These are phyloP conservation scores for Zoanthus gigantus DNA, from an alignment of 92 coral and sea anemone species.

Conservation along the genomic window DNA sequence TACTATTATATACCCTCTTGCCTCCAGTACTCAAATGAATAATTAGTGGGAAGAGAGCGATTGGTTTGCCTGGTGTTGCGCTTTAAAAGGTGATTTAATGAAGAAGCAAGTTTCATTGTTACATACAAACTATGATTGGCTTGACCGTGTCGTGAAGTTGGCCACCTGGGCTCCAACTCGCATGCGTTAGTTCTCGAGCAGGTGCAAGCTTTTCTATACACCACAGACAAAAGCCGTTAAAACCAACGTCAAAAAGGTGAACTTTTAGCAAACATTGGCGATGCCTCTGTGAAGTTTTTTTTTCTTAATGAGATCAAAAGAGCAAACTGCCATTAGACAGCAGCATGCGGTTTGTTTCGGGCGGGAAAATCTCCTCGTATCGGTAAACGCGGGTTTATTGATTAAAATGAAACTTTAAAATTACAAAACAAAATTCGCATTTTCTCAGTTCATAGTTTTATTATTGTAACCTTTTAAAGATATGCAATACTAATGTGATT, in stretches of 20 bases:
- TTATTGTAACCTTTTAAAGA: constrained; percentile 27
- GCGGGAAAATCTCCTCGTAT: neutral
- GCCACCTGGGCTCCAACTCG: constrained; percentile 81
- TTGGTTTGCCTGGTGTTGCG: constrained; percentile 67
- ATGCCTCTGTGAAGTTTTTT: constrained; percentile 68
- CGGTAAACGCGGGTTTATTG: neutral
- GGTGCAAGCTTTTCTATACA: constrained; percentile 83
- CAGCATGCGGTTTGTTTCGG: constrained; percentile 31
- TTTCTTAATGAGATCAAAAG: constrained; percentile 71
- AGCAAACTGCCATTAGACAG: constrained; percentile 62
- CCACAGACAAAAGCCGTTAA: constrained; percentile 81
- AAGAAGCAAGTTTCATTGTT: constrained; percentile 80
- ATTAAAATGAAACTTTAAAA: constrained; percentile 42
- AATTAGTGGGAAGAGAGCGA: constrained; percentile 48
- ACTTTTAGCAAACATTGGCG: constrained; percentile 68
- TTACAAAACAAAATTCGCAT: constrained; percentile 35
- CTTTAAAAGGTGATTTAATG: constrained; percentile 79
- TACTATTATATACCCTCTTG: constrained; percentile 88
- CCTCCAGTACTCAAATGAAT: constrained; percentile 67
- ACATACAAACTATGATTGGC: constrained; percentile 70
- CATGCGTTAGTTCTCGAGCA: constrained; percentile 73
- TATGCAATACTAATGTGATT: constrained; percentile 57
- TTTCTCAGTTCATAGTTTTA: constrained; percentile 40
- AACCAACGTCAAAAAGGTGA: constrained; percentile 70
- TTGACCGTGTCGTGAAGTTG: constrained; percentile 70